Conservation (phyloP, 2,113 vertebrate genomes). For the Parus major region DNA sequence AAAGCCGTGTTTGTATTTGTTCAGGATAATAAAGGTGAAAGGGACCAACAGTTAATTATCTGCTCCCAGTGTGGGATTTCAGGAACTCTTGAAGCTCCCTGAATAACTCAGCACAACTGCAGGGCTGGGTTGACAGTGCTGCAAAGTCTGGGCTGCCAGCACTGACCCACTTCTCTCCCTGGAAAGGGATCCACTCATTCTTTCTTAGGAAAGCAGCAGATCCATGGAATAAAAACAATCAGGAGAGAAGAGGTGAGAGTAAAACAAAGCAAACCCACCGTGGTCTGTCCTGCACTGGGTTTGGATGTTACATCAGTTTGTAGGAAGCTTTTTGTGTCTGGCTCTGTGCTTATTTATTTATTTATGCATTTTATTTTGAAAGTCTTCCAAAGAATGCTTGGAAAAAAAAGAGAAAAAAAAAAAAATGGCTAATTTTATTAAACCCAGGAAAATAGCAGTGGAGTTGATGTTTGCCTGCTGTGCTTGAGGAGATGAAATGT, state of each 20-base stretch:
- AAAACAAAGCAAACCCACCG: fast-evolving
- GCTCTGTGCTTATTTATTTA: not conserved
- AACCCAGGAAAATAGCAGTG: not conserved
- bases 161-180: not conserved
- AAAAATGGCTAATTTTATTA: not conserved
- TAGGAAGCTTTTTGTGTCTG: not conserved
- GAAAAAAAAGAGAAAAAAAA: no score
- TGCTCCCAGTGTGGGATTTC: not conserved
- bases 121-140: not conserved
- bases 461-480: not conserved
- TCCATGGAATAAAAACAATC: not conserved
- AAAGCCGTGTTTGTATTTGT: not conserved
- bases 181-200: not conserved
- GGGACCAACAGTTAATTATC: not conserved
- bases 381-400: not conserved
- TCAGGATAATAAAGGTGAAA: not conserved
- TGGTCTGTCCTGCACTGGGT: not conserved
- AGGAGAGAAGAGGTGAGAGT: not conserved
- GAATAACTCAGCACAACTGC: not conserved
- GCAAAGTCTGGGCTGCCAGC: not conserved
- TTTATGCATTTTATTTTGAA: not conserved
- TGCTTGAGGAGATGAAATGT: not conserved
- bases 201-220: not conserved
- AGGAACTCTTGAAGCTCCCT: not conserved
- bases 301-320: not conserved